Evolutionary conservation across 2,888 invertebrate genomes (phyloP).

Genomic region (Syrista parreyssii): DNA sequence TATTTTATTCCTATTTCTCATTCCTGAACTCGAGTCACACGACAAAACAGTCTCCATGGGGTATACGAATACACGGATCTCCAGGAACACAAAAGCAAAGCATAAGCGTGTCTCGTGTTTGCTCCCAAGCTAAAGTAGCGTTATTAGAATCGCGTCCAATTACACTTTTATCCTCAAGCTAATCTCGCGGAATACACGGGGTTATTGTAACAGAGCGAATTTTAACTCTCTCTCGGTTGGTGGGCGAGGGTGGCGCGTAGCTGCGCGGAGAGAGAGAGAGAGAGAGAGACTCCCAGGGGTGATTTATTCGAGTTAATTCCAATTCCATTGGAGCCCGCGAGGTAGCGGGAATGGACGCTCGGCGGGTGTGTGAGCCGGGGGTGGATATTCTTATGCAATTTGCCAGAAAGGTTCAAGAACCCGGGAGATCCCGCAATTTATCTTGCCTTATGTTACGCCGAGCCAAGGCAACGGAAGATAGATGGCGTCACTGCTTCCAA

Average conservation of each 20-base stretch:
- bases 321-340: constrained; percentile 65
- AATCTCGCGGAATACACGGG: constrained; percentile 30
- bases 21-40: background rate
- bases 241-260: constrained; percentile 11
- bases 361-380: constrained; percentile 43
- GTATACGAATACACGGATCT: background rate
- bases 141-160: background rate
- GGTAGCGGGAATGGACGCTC: constrained; percentile 35
- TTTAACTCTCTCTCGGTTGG: constrained; percentile 48
- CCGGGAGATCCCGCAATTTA: constrained; percentile 67
- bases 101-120: background rate
- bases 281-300: constrained; percentile 52
- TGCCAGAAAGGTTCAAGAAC: constrained; percentile 68
- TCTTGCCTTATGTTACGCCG: constrained; percentile 68
- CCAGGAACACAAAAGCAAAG: background rate
- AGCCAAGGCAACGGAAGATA: constrained; percentile 67
- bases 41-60: background rate
- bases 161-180: background rate
- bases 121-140: background rate
- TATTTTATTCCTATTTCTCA: background rate
- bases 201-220: constrained; percentile 56
- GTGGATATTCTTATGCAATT: constrained; percentile 67
- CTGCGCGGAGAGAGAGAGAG: constrained; percentile 44
- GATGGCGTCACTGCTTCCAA: constrained; percentile 66
- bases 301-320: constrained; percentile 66